Base-by-base conservation (phyloP, 2,113 vertebrate genomes). In the Stercorarius parasiticus region DNA sequence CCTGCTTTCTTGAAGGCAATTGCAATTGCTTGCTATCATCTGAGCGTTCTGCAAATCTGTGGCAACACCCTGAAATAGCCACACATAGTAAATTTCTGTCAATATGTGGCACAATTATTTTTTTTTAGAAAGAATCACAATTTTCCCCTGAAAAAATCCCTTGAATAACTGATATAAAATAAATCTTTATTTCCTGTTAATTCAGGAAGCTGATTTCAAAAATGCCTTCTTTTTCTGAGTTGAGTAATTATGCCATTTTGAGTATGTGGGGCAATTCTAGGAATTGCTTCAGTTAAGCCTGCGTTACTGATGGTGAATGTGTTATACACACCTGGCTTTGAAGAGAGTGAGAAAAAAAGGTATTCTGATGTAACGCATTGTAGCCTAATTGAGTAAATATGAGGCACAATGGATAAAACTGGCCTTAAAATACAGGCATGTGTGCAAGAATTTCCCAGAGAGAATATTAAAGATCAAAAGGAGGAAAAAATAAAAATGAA, bases 1-100 rank as follows among this genome's bases (percentile, higher is more conserved):
- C 84, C 65, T 86, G 80, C 80, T 95, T 96, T 94, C 85, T 88
- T 95, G 62, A 79, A 13, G 80, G 86, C 79, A 80, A 50, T 36
- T 94, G 86, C 82, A 93, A 43, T 71, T 64, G 40, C 49, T 25
- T 72, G 70, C 55, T 83, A 69, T 85, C 26, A 29, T 50, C 16
- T 25, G 13, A 93, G 71, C 59, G 29, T 93, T 92, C 72, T 61
- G 76, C 72, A 87, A 94, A 82, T 50, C 65, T 64, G 47, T 81
- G 82, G 36, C 88, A 88, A 66, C 53, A 71, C 47, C 50, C 86
- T 94, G 90, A 91, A 91, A 73, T 30, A 92, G 55, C 62, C 49
- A 65, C 50, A 53, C 30, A 38, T 3, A 72, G 30, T 77, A 40
- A 34, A 83, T 91, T 94, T 85, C 91, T 83, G 53, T 34, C 53